Evolutionary conservation across 2,797 vertebrate species (phyloP), one percentile per base, ranked within the genome.

Genomic region (Enteromius paludinosus): DNA sequence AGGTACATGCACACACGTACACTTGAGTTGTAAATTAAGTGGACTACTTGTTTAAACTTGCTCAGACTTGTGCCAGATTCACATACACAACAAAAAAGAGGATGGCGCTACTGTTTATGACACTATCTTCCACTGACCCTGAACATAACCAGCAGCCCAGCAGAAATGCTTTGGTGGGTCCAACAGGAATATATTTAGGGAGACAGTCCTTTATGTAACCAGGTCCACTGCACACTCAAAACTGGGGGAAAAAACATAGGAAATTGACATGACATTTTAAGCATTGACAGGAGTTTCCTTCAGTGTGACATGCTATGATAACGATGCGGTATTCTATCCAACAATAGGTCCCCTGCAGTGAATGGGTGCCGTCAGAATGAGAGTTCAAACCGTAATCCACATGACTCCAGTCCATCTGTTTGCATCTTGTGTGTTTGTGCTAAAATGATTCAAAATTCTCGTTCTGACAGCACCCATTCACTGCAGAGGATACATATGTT

Each of bases 1-100:
- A 54, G 23, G 43, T 20, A 75, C 71, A 74, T 47, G 20, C 52
- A 71, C 45, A 65, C 78, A 59, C 65, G 15, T 59, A 68, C 52
- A 73, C 56, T 71, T 47, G 4, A 64, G 8, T 41, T 64, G 43
- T 72, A 81, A 81, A 81, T 81, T 72, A 72, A 73, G 12, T 45
- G 18, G 54, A 28, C 23, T 72, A 23, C 54, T 43, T 64, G 69
- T 64, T 64, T 38, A 64, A 64, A 62, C 79, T 35, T 65, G 79
- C 41, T 81, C 30, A 81, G 28, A 9, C 69, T 62, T 65, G 59
- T 52, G 59, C 56, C 45, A 65, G 59, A 54, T 54, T 28, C 6
- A 20, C 49, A 79, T 43, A 43, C 33, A 23, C 30, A 79, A 20
- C 41, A 59, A 71, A 59, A 43, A 59, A 66, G 47, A 1, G 33